Evolutionary conservation across 2,888 invertebrate genomes (phyloP).

Genomic region (Tenthredo amoena): DNA sequence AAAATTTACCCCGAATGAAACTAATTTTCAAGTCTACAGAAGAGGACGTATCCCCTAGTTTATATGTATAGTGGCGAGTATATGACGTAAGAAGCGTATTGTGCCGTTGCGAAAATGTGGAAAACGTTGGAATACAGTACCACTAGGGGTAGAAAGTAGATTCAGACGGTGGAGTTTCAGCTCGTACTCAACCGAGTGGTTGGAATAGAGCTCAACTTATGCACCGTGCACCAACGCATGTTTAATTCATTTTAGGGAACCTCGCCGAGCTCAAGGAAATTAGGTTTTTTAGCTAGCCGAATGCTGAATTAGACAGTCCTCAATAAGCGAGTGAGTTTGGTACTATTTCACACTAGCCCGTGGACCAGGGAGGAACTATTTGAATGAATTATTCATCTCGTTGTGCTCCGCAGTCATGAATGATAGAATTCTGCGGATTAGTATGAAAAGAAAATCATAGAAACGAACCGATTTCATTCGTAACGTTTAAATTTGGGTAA

Average conservation of each 20-base stretch:
- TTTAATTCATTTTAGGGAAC: conserved; percentile 46
- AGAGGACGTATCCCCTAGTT: neutral
- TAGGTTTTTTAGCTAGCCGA: conserved; percentile 18
- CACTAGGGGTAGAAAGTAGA: conserved; percentile 3
- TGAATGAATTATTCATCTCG: conserved; percentile 31
- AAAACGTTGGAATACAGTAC: neutral
- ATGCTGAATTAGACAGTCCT: conserved; percentile 15
- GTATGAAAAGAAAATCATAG: neutral
- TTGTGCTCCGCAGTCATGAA: neutral
- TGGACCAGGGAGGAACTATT: neutral
- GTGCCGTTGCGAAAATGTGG: neutral
- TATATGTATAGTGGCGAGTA: neutral
- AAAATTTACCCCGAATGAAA: neutral
- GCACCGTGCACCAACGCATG: conserved; percentile 42
- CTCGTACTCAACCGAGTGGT: conserved; percentile 15
- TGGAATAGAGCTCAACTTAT: conserved; percentile 37
- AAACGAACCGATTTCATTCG: neutral
- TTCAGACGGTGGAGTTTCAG: conserved; percentile 27
- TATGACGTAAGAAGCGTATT: conserved; percentile 39
- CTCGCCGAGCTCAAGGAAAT: conserved; percentile 15
- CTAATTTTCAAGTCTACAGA: conserved; percentile 22
- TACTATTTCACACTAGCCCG: neutral
- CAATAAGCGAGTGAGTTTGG: conserved; percentile 4
- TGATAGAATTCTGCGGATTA: neutral
- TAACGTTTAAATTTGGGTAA: neutral